Percentiles rank a stretch among this genome's conserved stretches.
These are phyloP conservation scores for Gymnobelideus leadbeateri DNA, from an alignment of 2,113 vertebrate species.

Conservation along the genomic window DNA sequence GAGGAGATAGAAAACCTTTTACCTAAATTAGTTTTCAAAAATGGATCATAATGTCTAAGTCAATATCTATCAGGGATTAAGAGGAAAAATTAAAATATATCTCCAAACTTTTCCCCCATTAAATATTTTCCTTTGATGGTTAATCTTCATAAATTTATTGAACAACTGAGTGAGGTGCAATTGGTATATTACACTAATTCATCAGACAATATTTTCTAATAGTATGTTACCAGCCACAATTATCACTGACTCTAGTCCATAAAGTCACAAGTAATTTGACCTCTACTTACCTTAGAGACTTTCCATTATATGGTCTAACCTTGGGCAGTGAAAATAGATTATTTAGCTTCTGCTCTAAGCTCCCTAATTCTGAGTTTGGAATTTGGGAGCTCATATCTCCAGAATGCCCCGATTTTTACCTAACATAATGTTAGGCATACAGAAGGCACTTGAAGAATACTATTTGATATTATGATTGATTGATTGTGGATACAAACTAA, in stretches of 20 bases:
- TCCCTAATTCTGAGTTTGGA: neutral
- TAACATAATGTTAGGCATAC: neutral
- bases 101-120: neutral
- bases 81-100: neutral
- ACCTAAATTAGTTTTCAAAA: neutral
- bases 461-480: neutral
- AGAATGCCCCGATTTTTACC: neutral
- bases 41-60: neutral
- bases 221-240: neutral
- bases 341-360: neutral
- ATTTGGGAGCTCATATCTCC: neutral
- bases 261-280: neutral
- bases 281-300: neutral
- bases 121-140: neutral
- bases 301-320: neutral
- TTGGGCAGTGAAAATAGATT: neutral
- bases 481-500: neutral
- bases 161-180: neutral
- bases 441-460: neutral
- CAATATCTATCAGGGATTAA: neutral
- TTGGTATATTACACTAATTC: neutral
- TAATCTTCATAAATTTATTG: neutral
- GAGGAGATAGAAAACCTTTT: neutral
- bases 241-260: neutral
- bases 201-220: neutral